phyloP scores from a whole-genome alignment of 2,888 invertebrate species.

The Drosophila meridionalis region DNA sequence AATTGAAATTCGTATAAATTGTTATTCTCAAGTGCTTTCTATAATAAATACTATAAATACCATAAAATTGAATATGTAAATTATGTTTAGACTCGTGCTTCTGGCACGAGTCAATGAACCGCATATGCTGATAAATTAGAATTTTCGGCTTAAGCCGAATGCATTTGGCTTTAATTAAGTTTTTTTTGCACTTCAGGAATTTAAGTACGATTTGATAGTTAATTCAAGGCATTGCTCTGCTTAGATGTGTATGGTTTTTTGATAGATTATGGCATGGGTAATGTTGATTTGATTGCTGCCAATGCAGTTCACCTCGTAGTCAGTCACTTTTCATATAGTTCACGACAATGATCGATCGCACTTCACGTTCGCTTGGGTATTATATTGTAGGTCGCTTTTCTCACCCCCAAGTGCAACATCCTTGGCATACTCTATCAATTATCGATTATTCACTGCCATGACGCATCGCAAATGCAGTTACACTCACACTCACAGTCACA shows the following conservation, averaged over 20 bases:
- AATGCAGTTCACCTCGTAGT: constrained; percentile 51
- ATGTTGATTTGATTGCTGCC: constrained; percentile 27
- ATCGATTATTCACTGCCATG: constrained; percentile 58
- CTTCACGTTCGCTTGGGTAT: background rate
- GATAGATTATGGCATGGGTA: constrained; percentile 27
- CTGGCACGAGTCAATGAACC: constrained; percentile 6
- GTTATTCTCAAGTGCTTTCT: constrained; percentile 1
- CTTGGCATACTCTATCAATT: constrained; percentile 53
- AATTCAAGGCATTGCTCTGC: constrained; percentile 3
- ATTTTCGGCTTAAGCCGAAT: background rate
- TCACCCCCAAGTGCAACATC: constrained; percentile 54
- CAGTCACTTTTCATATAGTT: constrained; percentile 24
- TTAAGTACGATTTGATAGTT: constrained; percentile 1
- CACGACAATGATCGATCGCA: constrained; percentile 43
- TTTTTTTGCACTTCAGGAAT: background rate
- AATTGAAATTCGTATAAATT: background rate
- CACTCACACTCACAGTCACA: constrained; percentile 2
- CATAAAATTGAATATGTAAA: background rate
- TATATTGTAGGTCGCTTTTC: constrained; percentile 32
- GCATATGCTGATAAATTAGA: constrained; percentile 2
- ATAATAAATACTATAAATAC: background rate
- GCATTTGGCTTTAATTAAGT: background rate
- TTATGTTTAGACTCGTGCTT: background rate
- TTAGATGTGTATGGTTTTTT: background rate
- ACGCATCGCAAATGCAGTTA: constrained; percentile 45